Evolutionary conservation across 2,888 invertebrate species (phyloP), one percentile per base, ranked within the genome.

Genomic region (Agelastica alni): DNA sequence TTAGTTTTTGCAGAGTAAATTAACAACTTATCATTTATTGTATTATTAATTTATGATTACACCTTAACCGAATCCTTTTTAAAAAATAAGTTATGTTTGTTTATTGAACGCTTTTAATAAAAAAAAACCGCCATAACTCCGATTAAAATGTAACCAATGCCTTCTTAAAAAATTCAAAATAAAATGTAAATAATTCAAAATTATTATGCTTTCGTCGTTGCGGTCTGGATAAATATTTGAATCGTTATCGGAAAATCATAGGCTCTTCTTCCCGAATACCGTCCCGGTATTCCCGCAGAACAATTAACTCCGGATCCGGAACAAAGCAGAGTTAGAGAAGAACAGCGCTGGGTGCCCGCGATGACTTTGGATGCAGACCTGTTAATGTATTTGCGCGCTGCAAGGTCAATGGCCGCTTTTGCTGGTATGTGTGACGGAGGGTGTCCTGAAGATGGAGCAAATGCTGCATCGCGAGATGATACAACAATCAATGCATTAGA

Each of bases 391-490:
- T 85, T 97, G 77, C 83, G 96, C 72, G 97, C 96, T 68, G 96
- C 96, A 65, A 87, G 96, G 71, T 96, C 96, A 59, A 96, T 98
- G 91, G 96, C 97, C 74, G 96, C 96, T 56, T 97, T 97, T 80
- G 96, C 96, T 62, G 77, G 96, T 70, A 96, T 97, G 95, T 96
- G 96, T 84, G 96, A 96, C 83, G 96, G 96, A 61, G 96, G 96
- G 54, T 93, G 93, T 64, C 91, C 96, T 48, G 96, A 96, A 79
- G 96, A 97, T 79, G 96, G 96, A 72, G 96, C 95, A 79, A 88
- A 93, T 72, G 96, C 96, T 66, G 97, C 96, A 70, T 93, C 94
- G 71, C 85, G 96, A 75, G 97, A 97, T 80, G 96, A 96, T 78
- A 97, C 96, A 56, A 97, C 97, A 70, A 93, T 96, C 73, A 96